Conservation (phyloP, 1,140 invertebrate genomes). For the Sitophilus oryzae region DNA sequence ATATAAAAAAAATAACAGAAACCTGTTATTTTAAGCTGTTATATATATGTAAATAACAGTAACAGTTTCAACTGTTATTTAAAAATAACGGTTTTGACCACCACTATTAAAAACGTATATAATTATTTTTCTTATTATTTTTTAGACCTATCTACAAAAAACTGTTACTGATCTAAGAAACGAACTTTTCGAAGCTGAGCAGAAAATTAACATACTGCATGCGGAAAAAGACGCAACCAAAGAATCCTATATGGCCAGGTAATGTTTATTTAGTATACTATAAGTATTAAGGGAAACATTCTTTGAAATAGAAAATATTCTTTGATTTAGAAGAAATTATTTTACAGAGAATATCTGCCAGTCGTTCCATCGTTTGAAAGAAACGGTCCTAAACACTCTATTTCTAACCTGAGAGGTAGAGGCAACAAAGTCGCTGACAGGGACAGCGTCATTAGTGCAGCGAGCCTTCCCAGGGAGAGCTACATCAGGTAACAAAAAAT, state of each 20-base stretch:
- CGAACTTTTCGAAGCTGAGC: conserved; percentile 28
- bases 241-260: no score
- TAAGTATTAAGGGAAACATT: no score
- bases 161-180: conserved; percentile 23
- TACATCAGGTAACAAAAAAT: neutral
- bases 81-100: no score
- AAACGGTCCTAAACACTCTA: conserved; percentile 1
- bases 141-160: conserved; percentile 22
- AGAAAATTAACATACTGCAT: conserved; percentile 28
- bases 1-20: no score
- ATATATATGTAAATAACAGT: no score
- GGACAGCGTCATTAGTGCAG: conserved; percentile 9
- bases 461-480: conserved; percentile 1
- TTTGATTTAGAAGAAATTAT: neutral
- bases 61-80: no score
- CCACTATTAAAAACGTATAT: no score
- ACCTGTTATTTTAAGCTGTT: no score
- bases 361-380: neutral
- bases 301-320: conserved; percentile 12
- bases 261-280: no score
- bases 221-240: conserved; percentile 24
- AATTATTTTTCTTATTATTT: no score
- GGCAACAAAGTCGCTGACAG: conserved; percentile 21
- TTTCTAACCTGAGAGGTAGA: conserved; percentile 7
- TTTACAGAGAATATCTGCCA: conserved; percentile 16